phyloP scores from a whole-genome alignment of 92 coral and sea anemone genomes.

The Porites lobata region DNA sequence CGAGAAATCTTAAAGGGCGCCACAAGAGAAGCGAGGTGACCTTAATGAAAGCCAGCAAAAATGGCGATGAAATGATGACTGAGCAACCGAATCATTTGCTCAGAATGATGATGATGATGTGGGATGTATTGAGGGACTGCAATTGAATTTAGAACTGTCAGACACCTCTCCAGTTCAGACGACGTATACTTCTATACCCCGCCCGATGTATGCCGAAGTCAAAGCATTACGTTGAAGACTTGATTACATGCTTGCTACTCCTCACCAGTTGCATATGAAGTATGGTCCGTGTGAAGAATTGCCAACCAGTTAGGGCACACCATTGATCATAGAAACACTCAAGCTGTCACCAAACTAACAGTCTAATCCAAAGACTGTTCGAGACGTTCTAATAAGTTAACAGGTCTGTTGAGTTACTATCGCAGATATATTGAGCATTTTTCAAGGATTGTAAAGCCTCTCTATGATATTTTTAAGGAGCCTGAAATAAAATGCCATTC shows the following conservation, averaged over 20 bases:
- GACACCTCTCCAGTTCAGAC: background rate
- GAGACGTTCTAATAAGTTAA: background rate
- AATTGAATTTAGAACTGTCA: background rate
- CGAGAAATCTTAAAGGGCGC: no score
- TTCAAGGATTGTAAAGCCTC: background rate
- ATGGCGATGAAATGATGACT: no score
- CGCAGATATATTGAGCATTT: background rate
- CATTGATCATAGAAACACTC: constrained; percentile 30
- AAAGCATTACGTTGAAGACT: no score
- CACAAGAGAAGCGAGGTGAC: no score
- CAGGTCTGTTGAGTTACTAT: background rate
- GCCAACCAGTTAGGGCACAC: constrained; percentile 33
- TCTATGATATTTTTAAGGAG: background rate
- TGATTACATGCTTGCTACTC: no score
- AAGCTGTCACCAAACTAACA: constrained; percentile 29
- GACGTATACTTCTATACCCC: background rate
- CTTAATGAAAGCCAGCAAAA: no score
- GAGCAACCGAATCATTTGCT: background rate
- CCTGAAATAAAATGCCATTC: background rate
- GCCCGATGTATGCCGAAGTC: background rate
- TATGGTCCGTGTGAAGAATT: constrained; percentile 25
- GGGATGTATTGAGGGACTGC: background rate
- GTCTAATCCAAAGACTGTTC: background rate
- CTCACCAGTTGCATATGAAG: constrained; percentile 12
- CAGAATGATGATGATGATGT: background rate